Base-by-base conservation (phyloP, 1,140 invertebrate genomes). In the Sinella curviseta region DNA sequence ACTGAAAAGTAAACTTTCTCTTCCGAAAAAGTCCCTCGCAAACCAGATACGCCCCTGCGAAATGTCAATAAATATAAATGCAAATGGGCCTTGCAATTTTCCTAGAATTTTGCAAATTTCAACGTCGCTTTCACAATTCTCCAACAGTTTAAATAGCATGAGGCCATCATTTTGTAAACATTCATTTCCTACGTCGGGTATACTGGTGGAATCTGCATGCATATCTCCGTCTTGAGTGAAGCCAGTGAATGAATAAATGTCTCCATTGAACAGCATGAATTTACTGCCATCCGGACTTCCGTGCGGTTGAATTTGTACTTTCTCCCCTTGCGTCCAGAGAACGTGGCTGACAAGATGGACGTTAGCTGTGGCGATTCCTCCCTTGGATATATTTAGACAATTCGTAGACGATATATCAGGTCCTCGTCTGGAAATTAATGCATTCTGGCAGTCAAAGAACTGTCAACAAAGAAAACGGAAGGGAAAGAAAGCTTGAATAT, bases 11-110 rank as follows among this genome's bases (percentile, higher is more conserved):
- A 82, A 87, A 85, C 81, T 89, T 86, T 85, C 90, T 90, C 85
- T 89, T 31, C 96, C 96, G 86, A 96, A 92, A 81, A 89, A 88
- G 88, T 98, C 96, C 86, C 96, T 89, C 8, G 92, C 92, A 88
- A 97, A 96, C 88, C 93, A 96, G 48, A 98, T 81, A 20, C 85
- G 86, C 73, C 91, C 87, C 1, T 84, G 85, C 48, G 81, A 79
- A 85, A 90, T 91, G 84, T 95, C 89, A 86, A 90, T 94, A 86
- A 93, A 96, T 73, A 97, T 90, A 77, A 97, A 90, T 81, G 94
- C 91, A 87, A 92, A 97, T 54, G 96, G 96, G 24, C 96, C 96
- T 82, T 93, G 88, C 1, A 97, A 86, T 78, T 86, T 83, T 77
- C 84, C 82, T 54, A 94, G 83, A 1, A 88, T 84, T 31, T 86